Evolutionary conservation across 2,113 vertebrate species (phyloP), one percentile per base, ranked within the genome.

Genomic region (Amphiprion percula): DNA sequence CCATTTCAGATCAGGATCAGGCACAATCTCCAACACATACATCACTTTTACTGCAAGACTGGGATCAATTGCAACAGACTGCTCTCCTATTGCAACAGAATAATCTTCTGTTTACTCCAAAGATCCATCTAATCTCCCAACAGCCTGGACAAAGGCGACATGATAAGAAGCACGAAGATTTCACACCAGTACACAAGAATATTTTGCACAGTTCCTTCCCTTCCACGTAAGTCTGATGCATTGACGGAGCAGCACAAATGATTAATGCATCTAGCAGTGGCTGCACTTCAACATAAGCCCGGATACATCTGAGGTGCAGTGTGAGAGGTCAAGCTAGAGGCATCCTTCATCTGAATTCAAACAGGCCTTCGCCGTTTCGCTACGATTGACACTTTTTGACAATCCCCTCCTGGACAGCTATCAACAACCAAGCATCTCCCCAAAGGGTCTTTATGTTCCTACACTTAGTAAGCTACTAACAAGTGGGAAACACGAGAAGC

Each of bases 291-390:
- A 80, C 74, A 62, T 66, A 0, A 67, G 73, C 67, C 30, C 61
- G 63, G 83, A 87, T 88, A 83, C 82, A 77, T 76, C 44, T 4
- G 77, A 68, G 90, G 73, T 74, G 65, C 59, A 84, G 87, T 69
- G 79, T 10, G n/a, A 87, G 80, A 82, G 88, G 92, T 91, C 88
- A 93, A 55, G 55, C 80, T 46, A 37, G 79, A 91, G 39, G 59
- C 88, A 86, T 79, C 83, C 70, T 62, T 80, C 63, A 64, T 71
- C 62, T 76, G 79, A 88, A 91, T 89, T 88, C 80, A 82, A 83
- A 58, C 77, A 58, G 46, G 9, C 70, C 49, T 68, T 28, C 24
- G 7, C 1, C 41, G 8, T 67, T 49, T 68, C 33, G 47, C 69
- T 17, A 49, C 80, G 83, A 92, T 68, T 79, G 86, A 84, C 83